A percentile compares a stretch with the other conserved stretches of the same genome.
These are phyloP conservation scores for Polyergus mexicanus DNA, from an alignment of 1,140 invertebrate genomes.

Conservation along the genomic window DNA sequence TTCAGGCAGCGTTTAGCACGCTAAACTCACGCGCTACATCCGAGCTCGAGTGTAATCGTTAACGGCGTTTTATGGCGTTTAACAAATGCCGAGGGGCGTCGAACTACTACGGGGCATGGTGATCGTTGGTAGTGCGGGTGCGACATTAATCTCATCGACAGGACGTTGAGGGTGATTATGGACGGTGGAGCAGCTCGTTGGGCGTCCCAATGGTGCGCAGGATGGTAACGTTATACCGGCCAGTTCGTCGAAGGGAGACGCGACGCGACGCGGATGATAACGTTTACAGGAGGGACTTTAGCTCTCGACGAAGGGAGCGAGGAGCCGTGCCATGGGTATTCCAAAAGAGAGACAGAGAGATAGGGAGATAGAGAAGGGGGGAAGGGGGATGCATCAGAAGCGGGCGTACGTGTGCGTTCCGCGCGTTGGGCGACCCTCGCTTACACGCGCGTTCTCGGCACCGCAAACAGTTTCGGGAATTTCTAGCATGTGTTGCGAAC, in stretches of 20 bases:
- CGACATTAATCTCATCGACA: constrained; percentile 82
- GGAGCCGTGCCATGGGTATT: constrained; percentile 50
- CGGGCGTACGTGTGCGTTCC: constrained; percentile 21
- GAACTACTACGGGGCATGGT: constrained; percentile 15
- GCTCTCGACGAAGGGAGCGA: constrained; percentile 61
- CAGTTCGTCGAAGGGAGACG: constrained; percentile 55
- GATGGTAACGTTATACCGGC: constrained; percentile 70
- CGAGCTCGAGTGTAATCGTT: constrained; percentile 38
- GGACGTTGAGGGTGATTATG: constrained; percentile 80
- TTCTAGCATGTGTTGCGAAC: constrained; percentile 77
- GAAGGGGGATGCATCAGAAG: neutral
- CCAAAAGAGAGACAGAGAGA: constrained; percentile 28
- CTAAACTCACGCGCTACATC: neutral
- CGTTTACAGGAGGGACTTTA: constrained; percentile 23
- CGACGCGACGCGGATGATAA: constrained; percentile 40
- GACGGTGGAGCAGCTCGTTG: constrained; percentile 73
- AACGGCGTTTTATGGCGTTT: constrained; percentile 53
- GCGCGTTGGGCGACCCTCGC: constrained; percentile 24
- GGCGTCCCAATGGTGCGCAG: constrained; percentile 52
- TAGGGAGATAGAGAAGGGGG: constrained; percentile 20
- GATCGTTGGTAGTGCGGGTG: constrained; percentile 45
- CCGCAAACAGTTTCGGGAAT: constrained; percentile 79
- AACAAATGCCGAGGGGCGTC: constrained; percentile 43
- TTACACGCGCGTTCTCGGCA: constrained; percentile 43
- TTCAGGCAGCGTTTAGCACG: constrained; percentile 14